Base-by-base conservation (phyloP, 2,797 vertebrate genomes). In the Neosilurus mollespiculum region DNA sequence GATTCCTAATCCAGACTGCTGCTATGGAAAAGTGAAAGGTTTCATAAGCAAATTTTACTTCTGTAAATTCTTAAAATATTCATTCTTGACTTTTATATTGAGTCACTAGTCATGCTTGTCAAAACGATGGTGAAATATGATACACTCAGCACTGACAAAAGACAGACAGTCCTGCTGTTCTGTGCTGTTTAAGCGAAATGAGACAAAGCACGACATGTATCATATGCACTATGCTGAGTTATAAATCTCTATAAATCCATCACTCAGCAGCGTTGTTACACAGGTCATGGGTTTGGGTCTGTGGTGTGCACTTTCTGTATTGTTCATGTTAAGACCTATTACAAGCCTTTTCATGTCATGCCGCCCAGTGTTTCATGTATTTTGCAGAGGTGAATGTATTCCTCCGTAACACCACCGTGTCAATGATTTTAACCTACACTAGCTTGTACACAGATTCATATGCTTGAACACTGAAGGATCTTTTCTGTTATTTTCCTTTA, bases 161-260 rank as follows among this genome's bases (percentile, higher is more conserved):
- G 59, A 62, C 11, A 24, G 53, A 70, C 14, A n/a, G 15, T 78
- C 11, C 24, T 53, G 66, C 54, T 54, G 3, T 18, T 26, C 34
- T 49, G 54, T 54, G 51, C 22, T 80, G 61, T 78, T 72, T 37
- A 53, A 30, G 51, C 18, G 7, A 64, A 79, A 59, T 70, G 9
- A 72, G 66, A 37, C 30, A 61, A 43, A 15, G 30, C 56, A 61
- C 66, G 86, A 90, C 87, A 85, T 86, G 84, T 80, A 66, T 87
- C 86, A 90, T 82, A 2, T 75, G 64, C 81, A 56, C 37, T 9
- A 26, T 15, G 26, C 20, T 53, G 73, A 84, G 24, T 30, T 1
- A 54, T 56, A 53, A 22, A 20, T 54, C 12, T 49, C 49, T 16
- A 15, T 75, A 56, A 79, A 61, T 15, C 24, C 34, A 53, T 80